Base-by-base conservation (phyloP, 2,888 invertebrate species). In the Tipula vernalis region DNA sequence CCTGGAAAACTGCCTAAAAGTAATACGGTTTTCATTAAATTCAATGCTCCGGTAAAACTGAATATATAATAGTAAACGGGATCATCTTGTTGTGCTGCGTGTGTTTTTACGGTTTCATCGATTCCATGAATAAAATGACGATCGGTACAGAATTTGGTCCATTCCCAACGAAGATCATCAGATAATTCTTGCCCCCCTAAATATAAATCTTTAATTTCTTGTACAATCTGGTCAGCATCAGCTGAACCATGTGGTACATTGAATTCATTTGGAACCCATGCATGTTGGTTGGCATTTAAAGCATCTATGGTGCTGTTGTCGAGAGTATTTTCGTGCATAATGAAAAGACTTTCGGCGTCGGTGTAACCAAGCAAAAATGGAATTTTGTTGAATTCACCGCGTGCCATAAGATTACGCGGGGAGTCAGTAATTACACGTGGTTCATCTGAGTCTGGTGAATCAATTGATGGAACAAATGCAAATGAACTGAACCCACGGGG, bases 321-420 rank as follows among this genome's bases (percentile, higher is more conserved):
- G 3, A 87, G 5, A 12, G 86, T 44, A 13, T 83, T 4, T 51
- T 88, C 87, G n/a, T 51, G 71, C 6, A 87, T 57, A 85, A 86
- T 86, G 5, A 88, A 86, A 13, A 88, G 83, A 44, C 87, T 86
- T 87, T 88, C 88, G 42, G 87, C 87, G 36, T 71, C 71, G 44
- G 85, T 87, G n/a, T 87, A 86, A 2, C 88, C 88, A 1, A 87
- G 87, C 44, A 88, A 88, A 18, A 85, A 87, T 13, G 88, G 88
- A 42, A 88, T 85, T 41, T 85, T 86, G 15, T 87, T 71, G 36
- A 88, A 87, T 6, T 87, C 44, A 1, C 88, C 88, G 42, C 42
- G 83, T 28, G 18, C 36, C 87, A 88, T 87, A 1, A 87, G 47
- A 2, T 86, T 41, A 5, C 41, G 84, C 36, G 88, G 88, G n/a